Percentiles rank a stretch among this genome's conserved stretches.
Conservation (phyloP, 37 sponge, comb jelly and placozoan species). For the Corticium candelabrum region DNA sequence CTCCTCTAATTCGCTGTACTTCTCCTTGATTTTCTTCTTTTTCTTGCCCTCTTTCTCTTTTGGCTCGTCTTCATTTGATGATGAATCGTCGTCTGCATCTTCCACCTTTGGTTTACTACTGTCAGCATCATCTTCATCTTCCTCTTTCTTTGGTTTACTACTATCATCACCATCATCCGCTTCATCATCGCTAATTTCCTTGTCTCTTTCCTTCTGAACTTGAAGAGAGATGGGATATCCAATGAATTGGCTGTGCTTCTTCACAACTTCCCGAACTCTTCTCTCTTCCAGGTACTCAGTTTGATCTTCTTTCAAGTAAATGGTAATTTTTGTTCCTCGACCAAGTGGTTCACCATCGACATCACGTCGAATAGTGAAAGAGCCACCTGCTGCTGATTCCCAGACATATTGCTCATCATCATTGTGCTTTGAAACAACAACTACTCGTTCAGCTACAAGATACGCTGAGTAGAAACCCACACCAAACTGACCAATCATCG, state of each 20-base stretch:
- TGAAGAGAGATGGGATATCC: slow-evolving; percentile 91
- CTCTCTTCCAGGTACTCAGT: slow-evolving; percentile 91
- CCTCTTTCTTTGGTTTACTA: slow-evolving; percentile 36
- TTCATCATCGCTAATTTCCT: slow-evolving; percentile 92
- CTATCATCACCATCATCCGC: slow-evolving; percentile 72
- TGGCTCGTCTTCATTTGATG: slow-evolving; percentile 71
- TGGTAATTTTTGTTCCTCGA: slow-evolving; percentile 79
- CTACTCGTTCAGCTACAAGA: slow-evolving; percentile 80
- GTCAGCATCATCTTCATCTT: slow-evolving; percentile 42
- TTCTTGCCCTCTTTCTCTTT: slow-evolving; percentile 34
- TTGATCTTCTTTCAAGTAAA: slow-evolving; percentile 90
- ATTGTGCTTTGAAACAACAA: slow-evolving; percentile 86
- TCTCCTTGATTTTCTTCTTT: slow-evolving; percentile 81
- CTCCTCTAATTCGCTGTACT: slow-evolving; percentile 93
- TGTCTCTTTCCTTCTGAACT: slow-evolving; percentile 90
- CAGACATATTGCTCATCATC: slow-evolving; percentile 98
- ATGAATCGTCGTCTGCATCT: slow-evolving; percentile 31
- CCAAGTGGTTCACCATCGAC: slow-evolving; percentile 64
- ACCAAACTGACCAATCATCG: slow-evolving; percentile 99
- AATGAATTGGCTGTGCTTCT: slow-evolving; percentile 99
- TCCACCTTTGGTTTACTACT: slow-evolving; percentile 37
- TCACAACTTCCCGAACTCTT: slow-evolving; percentile 84
- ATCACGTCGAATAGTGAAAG: slow-evolving; percentile 79
- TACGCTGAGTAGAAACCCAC: slow-evolving; percentile 99
- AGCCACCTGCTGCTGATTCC: slow-evolving; percentile 95